Base-by-base conservation (phyloP, 2,113 vertebrate species). In the Mandrillus leucophaeus region DNA sequence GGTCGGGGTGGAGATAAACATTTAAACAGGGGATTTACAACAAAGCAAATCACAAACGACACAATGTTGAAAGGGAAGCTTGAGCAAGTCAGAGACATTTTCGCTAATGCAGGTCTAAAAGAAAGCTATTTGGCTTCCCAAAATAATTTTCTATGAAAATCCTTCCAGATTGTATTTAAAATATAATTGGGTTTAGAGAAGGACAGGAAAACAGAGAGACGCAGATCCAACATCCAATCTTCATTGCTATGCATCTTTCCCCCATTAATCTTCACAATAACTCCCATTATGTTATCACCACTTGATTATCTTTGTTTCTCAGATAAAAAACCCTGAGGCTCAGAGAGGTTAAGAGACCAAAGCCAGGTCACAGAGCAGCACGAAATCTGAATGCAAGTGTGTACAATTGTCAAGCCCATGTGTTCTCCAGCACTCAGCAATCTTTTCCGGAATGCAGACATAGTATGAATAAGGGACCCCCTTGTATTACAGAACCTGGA, bases 61-160 rank as follows among this genome's bases (percentile, higher is more conserved):
- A 59, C 35, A 35, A 2, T 5, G 35, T 18, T 30, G 14, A 25
- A n/a, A 59, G 32, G 82, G 40, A 64, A 40, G 22, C 43, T 30
- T 23, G 7, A 8, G 27, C 17, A 50, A 50, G 50, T 35, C 72
- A 48, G n/a, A 6, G 79, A 90, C 43, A 38, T 59, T 11, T 45
- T 73, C 30, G 40, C 68, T 38, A 52, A 72, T 18, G 43, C 45
- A 55, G 23, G 35, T 35, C 23, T 79, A 35, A 40, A 79, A 91
- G 45, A 38, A 8, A 68, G 25, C 25, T 79, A 25, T 40, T 92
- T 95, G 86, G 20, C 40, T 95, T 93, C 45, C 75, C 78, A 38
- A 22, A 59, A 50, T 84, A 81, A 70, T 68, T 96, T 88, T 79
- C 16, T 79, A 50, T 27, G 72, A 48, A 79, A 97, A 52, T 55